A percentile compares a stretch with the other conserved stretches of the same genome.
Conservation (phyloP, 2,797 vertebrate genomes). For the Simalia tracyae region DNA sequence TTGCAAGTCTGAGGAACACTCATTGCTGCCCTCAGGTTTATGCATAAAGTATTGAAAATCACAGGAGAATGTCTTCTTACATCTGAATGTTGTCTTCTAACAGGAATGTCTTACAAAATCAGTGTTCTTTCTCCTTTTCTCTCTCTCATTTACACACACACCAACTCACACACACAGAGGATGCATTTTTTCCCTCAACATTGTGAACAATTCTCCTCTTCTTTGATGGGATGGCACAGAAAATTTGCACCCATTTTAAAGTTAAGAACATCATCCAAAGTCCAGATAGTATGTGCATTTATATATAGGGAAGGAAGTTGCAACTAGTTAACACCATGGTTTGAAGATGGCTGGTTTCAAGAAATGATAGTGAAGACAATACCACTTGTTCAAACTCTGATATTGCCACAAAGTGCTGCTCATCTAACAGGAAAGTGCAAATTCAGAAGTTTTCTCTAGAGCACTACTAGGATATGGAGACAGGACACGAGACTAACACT, state of each 20-base stretch:
- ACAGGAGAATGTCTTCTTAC: not conserved
- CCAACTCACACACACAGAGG: too few relatives aligned
- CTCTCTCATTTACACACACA: not conserved
- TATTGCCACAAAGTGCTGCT: not conserved
- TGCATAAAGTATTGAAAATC: not conserved
- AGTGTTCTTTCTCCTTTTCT: not conserved
- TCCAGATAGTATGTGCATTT: not conserved
- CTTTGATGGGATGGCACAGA: not conserved
- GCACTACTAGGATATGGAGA: not conserved
- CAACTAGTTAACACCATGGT: not conserved
- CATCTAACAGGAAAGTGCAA: not conserved
- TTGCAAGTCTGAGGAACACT: not conserved
- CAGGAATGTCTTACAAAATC: not conserved
- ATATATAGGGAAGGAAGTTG: not conserved
- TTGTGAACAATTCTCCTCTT: not conserved
- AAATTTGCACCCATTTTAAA: not conserved
- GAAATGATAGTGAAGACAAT: not conserved
- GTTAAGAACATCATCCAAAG: not conserved
- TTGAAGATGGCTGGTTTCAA: not conserved
- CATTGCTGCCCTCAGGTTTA: not conserved
- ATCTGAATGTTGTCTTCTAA: not conserved
- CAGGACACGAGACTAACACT: too few relatives aligned
- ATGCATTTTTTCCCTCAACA: not conserved
- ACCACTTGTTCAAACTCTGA: not conserved
- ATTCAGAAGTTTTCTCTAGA: not conserved